Conservation (phyloP, 2,113 vertebrate species). For the Micronisus gabar region DNA sequence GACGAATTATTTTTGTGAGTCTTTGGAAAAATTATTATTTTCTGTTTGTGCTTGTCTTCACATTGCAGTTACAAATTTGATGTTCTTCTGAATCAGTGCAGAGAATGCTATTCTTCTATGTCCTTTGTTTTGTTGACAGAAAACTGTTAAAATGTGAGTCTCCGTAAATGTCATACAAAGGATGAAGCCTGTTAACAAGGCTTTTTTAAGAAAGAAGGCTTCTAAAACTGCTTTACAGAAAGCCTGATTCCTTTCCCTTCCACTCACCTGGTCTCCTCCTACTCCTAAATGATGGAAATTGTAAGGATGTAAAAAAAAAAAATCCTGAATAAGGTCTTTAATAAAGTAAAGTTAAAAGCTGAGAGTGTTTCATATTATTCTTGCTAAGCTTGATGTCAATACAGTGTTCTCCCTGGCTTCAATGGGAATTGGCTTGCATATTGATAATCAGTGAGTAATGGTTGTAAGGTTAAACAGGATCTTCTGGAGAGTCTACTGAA, state of each 20-base stretch:
- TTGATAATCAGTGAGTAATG: neutral
- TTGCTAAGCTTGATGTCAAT: neutral
- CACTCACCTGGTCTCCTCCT: neutral
- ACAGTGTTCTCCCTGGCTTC: neutral
- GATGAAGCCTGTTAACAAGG: neutral
- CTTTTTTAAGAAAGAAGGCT: neutral
- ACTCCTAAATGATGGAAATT: neutral
- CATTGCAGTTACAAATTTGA: constrained; percentile 27
- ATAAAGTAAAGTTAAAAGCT: neutral
- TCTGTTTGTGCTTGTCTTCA: neutral
- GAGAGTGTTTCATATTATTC: neutral
- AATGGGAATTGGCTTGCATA: neutral
- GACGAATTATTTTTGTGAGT: neutral
- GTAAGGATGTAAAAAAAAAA: neutral
- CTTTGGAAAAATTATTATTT: neutral
- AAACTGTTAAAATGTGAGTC: constrained; percentile 29
- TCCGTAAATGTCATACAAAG: neutral
- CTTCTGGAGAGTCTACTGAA: neutral
- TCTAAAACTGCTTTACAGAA: neutral
- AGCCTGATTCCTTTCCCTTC: neutral
- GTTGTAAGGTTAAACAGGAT: neutral
- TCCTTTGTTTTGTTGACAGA: constrained; percentile 1
- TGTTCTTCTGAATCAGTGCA: neutral
- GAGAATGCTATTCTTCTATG: neutral
- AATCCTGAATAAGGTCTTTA: neutral